Conservation (phyloP, 2,113 vertebrate species). For the Tetraodon nigroviridis region DNA sequence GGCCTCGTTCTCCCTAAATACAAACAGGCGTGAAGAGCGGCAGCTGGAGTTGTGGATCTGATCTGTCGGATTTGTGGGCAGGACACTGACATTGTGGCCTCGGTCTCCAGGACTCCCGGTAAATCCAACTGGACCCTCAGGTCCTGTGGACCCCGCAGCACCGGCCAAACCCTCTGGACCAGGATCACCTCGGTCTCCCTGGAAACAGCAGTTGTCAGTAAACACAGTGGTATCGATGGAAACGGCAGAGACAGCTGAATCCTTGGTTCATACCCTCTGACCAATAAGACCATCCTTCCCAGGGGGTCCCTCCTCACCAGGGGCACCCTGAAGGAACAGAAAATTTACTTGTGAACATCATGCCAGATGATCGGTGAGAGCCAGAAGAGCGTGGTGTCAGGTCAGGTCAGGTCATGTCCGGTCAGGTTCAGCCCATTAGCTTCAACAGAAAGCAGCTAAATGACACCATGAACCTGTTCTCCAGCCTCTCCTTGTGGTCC, state of each 20-base stretch:
- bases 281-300: conserved; percentile 89
- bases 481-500: conserved; percentile 91
- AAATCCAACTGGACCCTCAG: conserved; percentile 85
- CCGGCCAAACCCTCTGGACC: conserved; percentile 89
- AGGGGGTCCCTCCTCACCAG: conserved; percentile 85
- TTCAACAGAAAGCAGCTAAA: conserved; percentile 2
- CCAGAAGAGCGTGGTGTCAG: background rate
- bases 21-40: background rate
- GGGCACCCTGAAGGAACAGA: conserved; percentile 76
- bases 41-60: background rate
- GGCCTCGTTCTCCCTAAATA: conserved; percentile 82
- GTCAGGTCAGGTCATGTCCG: background rate
- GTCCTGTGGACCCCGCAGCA: conserved; percentile 80
- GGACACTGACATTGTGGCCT: conserved; percentile 82
- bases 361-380: too few species aligned
- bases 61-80: background rate
- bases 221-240: background rate
- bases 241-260: background rate
- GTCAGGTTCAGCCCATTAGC: background rate
- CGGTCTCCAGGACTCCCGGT: conserved; percentile 84
- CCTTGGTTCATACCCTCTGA: conserved; percentile 77
- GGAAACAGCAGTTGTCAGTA: conserved; percentile 12
- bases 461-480: conserved; percentile 78
- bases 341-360: background rate
- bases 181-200: conserved; percentile 89